Evolutionary conservation across 2,888 invertebrate species (phyloP).

Genomic region (Limnephilus lunatus): DNA sequence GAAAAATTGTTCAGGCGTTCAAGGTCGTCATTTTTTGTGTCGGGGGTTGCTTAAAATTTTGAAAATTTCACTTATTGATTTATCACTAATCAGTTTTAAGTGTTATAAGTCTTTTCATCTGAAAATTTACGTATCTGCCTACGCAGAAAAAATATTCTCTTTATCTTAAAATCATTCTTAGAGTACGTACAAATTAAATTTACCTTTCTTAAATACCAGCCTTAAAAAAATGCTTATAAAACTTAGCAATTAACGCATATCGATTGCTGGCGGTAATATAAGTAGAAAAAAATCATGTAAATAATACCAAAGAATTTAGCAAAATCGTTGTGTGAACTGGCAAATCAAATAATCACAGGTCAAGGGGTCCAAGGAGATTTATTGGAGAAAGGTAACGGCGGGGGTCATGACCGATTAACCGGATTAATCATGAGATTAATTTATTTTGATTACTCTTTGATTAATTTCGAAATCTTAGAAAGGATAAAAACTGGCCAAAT

Average conservation of each 20-base stretch:
- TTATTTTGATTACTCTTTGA: not conserved
- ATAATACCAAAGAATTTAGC: not conserved
- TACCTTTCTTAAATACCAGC: not conserved
- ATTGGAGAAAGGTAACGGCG: not conserved
- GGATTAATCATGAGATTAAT: not conserved
- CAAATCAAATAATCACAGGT: not conserved
- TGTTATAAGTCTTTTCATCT: too few species aligned
- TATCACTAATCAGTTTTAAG: too few species aligned
- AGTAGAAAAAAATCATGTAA: not conserved
- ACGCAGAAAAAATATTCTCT: not conserved
- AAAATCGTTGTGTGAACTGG: not conserved
- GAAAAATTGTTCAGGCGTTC: too few species aligned
- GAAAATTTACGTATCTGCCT: not conserved
- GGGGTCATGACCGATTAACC: conserved; percentile 2
- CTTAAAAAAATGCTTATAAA: not conserved
- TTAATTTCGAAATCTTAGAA: not conserved
- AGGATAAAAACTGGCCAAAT: not conserved
- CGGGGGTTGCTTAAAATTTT: too few species aligned
- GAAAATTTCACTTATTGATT: too few species aligned
- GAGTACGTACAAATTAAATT: not conserved
- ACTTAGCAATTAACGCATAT: not conserved
- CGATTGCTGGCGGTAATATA: not conserved
- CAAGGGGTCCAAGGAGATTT: not conserved
- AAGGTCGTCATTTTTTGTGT: too few species aligned
- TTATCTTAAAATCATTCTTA: not conserved